These are phyloP conservation scores for Halcyon badia DNA, from an alignment of 2,797 vertebrate genomes.

Conservation along the genomic window DNA sequence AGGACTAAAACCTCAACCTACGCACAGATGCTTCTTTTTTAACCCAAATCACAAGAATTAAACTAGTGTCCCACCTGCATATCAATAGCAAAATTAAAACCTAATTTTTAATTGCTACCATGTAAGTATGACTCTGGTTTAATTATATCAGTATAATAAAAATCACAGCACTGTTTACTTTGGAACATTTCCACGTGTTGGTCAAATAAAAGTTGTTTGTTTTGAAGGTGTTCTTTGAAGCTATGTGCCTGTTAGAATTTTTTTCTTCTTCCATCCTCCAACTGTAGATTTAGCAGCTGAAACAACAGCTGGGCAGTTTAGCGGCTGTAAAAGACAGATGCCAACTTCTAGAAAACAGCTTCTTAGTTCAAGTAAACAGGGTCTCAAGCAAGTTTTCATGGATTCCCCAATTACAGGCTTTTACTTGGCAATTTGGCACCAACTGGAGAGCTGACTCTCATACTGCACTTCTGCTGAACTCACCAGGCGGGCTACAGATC, in stretches of 20 bases:
- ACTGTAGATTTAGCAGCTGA: constrained; percentile 13
- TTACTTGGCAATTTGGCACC: background rate
- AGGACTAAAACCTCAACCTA: background rate
- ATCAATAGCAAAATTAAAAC: background rate
- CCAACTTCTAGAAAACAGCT: background rate
- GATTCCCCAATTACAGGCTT: background rate
- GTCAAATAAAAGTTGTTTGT: background rate
- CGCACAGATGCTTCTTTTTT: background rate
- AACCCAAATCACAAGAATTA: background rate
- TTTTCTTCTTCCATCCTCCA: background rate
- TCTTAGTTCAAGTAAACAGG: background rate
- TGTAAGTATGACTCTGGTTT: background rate
- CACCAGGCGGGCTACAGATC: background rate
- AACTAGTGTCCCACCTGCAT: accelerated
- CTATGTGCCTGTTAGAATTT: background rate
- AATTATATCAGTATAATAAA: constrained; percentile 17
- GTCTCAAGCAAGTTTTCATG: background rate
- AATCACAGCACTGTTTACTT: constrained; percentile 16
- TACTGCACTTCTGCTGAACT: background rate
- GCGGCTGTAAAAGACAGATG: constrained; percentile 27
- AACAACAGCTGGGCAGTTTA: constrained; percentile 43
- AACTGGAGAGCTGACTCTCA: background rate
- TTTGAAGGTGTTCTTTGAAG: constrained; percentile 35
- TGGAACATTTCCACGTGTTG: constrained; percentile 2
- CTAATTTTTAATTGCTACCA: background rate